These are phyloP conservation scores for Ictalurus punctatus DNA, from an alignment of 2,113 vertebrate species.

Conservation along the genomic window DNA sequence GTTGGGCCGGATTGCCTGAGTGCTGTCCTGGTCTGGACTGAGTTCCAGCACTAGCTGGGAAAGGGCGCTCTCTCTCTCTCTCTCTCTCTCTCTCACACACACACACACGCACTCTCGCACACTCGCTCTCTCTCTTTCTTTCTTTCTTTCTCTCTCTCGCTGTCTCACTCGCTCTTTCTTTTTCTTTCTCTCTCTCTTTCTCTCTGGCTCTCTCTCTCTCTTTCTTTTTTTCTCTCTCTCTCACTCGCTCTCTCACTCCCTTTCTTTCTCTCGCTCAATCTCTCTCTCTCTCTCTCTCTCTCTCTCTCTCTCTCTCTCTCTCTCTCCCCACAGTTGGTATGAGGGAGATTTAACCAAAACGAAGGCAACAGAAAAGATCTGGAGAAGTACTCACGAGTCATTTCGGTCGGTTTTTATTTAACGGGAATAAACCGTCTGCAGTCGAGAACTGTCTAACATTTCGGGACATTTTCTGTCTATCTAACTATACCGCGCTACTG, in stretches of 20 bases:
- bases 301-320: conserved; percentile 22
- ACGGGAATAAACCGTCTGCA: neutral
- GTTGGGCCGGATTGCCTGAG: no score
- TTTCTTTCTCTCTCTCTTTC: conserved; percentile 6
- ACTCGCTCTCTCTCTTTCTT: neutral
- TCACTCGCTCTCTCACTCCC: neutral
- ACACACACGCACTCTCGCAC: no score
- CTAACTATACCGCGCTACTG: neutral
- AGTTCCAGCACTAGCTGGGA: no score
- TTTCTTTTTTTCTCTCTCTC: conserved; percentile 19
- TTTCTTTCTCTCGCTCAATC: neutral
- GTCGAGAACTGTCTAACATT: neutral
- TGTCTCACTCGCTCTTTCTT: no score
- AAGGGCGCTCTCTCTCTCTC: neutral
- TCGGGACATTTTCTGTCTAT: neutral
- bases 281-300: neutral
- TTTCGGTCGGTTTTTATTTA: conserved; percentile 10
- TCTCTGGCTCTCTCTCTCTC: conserved; percentile 6
- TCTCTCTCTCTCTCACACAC: neutral
- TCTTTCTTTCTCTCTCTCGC: conserved; percentile 31
- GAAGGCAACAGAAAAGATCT: conserved; percentile 39
- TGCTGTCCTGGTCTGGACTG: no score
- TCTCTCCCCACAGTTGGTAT: conserved; percentile 53
- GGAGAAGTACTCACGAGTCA: conserved; percentile 58
- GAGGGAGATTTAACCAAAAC: conserved; percentile 42